Base-by-base conservation (phyloP, 2,888 invertebrate species). In the Tenodera sinensis region DNA sequence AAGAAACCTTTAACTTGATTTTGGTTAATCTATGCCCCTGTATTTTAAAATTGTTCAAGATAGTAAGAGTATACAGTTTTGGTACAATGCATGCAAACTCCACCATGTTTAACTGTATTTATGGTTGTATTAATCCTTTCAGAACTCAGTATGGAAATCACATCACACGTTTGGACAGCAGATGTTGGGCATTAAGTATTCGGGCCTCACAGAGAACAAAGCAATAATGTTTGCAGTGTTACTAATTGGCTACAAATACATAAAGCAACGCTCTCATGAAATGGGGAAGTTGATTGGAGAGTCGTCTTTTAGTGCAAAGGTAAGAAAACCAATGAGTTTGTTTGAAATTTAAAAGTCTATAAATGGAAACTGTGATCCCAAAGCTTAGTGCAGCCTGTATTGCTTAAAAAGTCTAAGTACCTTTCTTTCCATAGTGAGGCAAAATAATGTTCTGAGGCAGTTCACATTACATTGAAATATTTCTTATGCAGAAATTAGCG, bases 131-230 rank as follows among this genome's bases (percentile, higher is more conserved):
- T 71, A 25, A 3, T 71, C 54, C 20, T 71, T 71, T 71, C 54
- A 71, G 54, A 71, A 71, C 54, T 96, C 97, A 0, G 92, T 98
- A 25, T 95, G 95, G 90, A 94, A 95, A 91, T 95, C 95, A 89
- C 95, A 95, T 91, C 94, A 95, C 9, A 97, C 97, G 20, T 97
- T 98, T 94, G 98, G 98, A 0, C 98, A 98, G 92, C 96, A 97
- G 91, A 94, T 98, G 92, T 93, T 98, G 12, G 96, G 96, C 82
- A 94, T 98, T 82, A 95, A 96, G 91, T 98, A 98, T 92, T 95
- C 95, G 89, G 94, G 90, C 28, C 88, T 90, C 14, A 89, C 90
- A n/a, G 25, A 88, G 12, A 88, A 85, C 12, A 91, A 91, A 89
- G 90, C 91, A 9, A 88, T 89, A 71, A 28, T 90, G 2, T 90